phyloP scores from a whole-genome alignment of 2,888 invertebrate genomes.

The Tipula lateralis region DNA sequence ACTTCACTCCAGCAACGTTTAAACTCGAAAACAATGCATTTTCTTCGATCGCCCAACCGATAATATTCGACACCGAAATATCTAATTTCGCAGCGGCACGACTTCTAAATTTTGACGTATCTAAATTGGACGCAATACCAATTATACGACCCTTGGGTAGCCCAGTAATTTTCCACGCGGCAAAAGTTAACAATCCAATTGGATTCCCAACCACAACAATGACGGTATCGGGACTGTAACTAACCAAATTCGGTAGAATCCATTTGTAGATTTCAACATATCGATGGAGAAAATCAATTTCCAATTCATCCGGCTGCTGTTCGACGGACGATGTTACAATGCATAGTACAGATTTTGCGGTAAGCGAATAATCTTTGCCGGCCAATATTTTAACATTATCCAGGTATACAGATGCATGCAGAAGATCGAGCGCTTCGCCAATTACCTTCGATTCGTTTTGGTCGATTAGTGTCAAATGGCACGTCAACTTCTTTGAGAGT shows the following conservation, averaged over 20 bases:
- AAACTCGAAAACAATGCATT: not conserved
- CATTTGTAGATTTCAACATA: not conserved
- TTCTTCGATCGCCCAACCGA: not conserved
- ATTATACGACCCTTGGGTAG: not conserved
- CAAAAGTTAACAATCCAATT: not conserved
- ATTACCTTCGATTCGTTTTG: not conserved
- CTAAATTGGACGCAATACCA: not conserved
- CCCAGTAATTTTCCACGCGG: not conserved
- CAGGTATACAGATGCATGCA: not conserved
- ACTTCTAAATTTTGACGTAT: not conserved
- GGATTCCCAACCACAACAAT: not conserved
- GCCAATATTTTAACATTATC: not conserved
- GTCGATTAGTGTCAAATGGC: not conserved
- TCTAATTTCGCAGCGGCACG: not conserved
- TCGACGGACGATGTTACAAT: not conserved
- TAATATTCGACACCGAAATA: not conserved
- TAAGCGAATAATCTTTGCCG: not conserved
- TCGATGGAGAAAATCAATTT: not conserved
- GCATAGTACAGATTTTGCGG: not conserved
- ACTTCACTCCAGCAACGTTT: not conserved
- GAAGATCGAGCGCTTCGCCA: not conserved
- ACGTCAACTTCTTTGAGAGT: not conserved
- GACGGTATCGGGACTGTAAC: not conserved
- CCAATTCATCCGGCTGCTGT: not conserved
- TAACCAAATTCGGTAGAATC: not conserved